Evolutionary conservation across 2,888 invertebrate species (phyloP).

Genomic region (Dryadula phaetusa): DNA sequence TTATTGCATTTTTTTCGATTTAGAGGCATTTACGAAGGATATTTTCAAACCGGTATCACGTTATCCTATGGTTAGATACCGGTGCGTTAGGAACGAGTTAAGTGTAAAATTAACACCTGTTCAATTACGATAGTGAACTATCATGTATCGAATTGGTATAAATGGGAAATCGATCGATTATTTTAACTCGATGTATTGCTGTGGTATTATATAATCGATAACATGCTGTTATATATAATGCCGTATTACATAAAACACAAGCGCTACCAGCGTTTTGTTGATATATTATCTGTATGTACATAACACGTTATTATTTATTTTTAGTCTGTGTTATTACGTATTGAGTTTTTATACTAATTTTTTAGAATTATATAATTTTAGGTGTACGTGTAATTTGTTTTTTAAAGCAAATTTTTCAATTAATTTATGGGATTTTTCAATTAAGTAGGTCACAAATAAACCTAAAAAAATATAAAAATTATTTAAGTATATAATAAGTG

Average conservation of each 20-base stretch:
- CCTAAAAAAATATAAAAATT: background rate
- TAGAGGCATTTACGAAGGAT: conserved; percentile 25
- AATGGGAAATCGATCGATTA: conserved; percentile 49
- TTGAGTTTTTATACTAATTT: no score
- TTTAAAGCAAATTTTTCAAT: no score
- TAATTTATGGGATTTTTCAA: no score
- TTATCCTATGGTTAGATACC: conserved; percentile 43
- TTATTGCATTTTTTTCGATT: conserved; percentile 29
- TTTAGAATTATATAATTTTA: no score
- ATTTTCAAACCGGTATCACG: conserved; percentile 37
- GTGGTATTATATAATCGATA: conserved; percentile 45
- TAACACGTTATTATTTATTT: no score
- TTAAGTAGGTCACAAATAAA: conserved; percentile 4
- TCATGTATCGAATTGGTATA: conserved; percentile 49
- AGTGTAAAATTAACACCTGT: conserved; percentile 56
- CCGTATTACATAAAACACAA: background rate
- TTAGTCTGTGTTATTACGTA: no score
- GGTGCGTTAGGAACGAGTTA: conserved; percentile 45
- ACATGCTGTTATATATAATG: conserved; percentile 15
- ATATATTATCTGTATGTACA: background rate
- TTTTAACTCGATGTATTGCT: conserved; percentile 43
- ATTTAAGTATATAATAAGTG: background rate
- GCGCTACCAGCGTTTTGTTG: background rate
- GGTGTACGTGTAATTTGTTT: no score
- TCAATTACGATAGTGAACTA: conserved; percentile 50